Percentiles rank a stretch among this genome's conserved stretches.
Conservation (phyloP, 2,797 vertebrate species). For the Pristis pectinata region DNA sequence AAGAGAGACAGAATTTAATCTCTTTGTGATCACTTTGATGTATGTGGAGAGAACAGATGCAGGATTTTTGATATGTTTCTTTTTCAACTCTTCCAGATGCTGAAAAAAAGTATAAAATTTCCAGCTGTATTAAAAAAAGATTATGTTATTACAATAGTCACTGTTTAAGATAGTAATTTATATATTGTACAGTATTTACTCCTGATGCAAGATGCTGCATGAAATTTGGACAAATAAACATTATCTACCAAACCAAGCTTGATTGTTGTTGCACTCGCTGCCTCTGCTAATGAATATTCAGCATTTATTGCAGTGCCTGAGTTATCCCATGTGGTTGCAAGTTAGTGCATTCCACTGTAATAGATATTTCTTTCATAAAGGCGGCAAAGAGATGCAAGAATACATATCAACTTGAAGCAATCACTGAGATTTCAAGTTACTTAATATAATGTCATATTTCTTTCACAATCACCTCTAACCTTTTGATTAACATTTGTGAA, state of each 20-base stretch:
- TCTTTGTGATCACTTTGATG: not conserved
- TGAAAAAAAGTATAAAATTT: not conserved
- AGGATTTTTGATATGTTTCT: not conserved
- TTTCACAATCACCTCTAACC: constrained; percentile 7
- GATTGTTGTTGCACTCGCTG: not conserved
- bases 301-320: not conserved
- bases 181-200: not conserved
- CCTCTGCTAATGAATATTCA: not conserved
- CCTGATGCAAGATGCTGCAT: not conserved
- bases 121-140: too few relatives aligned
- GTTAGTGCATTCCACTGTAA: not conserved
- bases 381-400: not conserved
- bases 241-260: not conserved
- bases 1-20: not conserved
- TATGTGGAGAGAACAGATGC: not conserved
- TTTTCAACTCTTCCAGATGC: not conserved
- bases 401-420: not conserved
- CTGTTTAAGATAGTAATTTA: not conserved
- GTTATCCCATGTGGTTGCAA: not conserved
- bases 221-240: not conserved
- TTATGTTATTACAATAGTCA: too few relatives aligned
- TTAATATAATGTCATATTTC: not conserved
- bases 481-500: not conserved
- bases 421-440: not conserved
- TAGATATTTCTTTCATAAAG: not conserved